Evolutionary conservation across 30 jellyfish, hydroid and myxozoan species (phyloP).

Genomic region (Morbakka virulenta): DNA sequence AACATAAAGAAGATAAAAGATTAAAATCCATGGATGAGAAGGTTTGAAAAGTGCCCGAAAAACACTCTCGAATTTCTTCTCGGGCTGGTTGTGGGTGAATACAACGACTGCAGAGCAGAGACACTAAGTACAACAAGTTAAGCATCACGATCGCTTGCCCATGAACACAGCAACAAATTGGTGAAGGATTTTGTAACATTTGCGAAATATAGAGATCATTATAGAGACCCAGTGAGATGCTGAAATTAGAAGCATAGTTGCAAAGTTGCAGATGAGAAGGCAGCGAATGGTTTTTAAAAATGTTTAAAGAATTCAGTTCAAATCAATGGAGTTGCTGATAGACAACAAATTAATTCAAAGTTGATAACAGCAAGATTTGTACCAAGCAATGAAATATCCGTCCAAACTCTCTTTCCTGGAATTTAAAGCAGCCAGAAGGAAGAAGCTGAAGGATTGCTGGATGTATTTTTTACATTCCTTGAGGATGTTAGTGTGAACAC

Average conservation of each 20-base stretch:
- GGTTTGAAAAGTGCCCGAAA: neutral
- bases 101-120: constrained; percentile 25
- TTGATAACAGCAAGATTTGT: constrained; percentile 52
- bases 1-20: constrained; percentile 9
- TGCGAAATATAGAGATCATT: constrained; percentile 24
- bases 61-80: constrained; percentile 3
- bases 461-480: constrained; percentile 22
- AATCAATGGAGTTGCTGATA: constrained; percentile 44
- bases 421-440: constrained; percentile 50
- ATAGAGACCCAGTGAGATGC: constrained; percentile 49
- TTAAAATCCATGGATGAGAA: constrained; percentile 7
- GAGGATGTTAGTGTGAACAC: constrained; percentile 6
- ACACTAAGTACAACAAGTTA: constrained; percentile 44
- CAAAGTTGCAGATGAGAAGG: constrained; percentile 18
- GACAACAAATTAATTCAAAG: constrained; percentile 47
- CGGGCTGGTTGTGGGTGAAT: constrained; percentile 17
- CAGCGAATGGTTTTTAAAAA: constrained; percentile 1
- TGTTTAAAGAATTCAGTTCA: constrained; percentile 32
- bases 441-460: constrained; percentile 47
- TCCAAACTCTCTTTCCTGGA: constrained; percentile 53
- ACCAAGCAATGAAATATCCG: constrained; percentile 38
- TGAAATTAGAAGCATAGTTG: constrained; percentile 28
- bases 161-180: constrained; percentile 47
- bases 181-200: constrained; percentile 8
- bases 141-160: constrained; percentile 46